Conservation (phyloP, 1,140 invertebrate species). For the Leptopilina clavipes region DNA sequence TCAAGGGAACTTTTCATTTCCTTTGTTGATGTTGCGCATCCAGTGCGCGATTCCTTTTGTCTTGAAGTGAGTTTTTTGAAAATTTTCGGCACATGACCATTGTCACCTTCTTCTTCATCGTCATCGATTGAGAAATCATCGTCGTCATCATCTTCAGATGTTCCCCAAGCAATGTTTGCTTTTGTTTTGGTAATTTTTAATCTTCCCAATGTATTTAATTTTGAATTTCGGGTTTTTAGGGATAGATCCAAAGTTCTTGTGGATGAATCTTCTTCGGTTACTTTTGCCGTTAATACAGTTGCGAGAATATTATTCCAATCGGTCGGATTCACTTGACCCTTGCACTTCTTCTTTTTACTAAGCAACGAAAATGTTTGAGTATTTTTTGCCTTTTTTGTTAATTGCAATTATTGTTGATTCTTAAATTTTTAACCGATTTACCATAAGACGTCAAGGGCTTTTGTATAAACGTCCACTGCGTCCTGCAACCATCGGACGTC, state of each 20-base stretch:
- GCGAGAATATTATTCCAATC: conserved; percentile 67
- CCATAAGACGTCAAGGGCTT: conserved; percentile 63
- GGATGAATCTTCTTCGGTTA: conserved; percentile 45
- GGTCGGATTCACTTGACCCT: conserved; percentile 55
- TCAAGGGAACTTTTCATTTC: conserved; percentile 52
- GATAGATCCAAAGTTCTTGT: conserved; percentile 54
- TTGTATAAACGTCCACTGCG: conserved; percentile 62
- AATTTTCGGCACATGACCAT: conserved; percentile 45
- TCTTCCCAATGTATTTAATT: conserved; percentile 54
- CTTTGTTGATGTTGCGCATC: conserved; percentile 58
- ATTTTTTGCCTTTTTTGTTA: conserved; percentile 35
- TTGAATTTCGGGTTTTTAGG: conserved; percentile 52
- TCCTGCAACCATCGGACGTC: conserved; percentile 66
- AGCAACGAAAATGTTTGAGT: conserved; percentile 16
- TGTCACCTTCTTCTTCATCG: conserved; percentile 45
- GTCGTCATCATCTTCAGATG: conserved; percentile 45
- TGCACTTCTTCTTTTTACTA: conserved; percentile 70
- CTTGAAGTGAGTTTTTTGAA: conserved; percentile 58
- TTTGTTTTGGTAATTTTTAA: conserved; percentile 55
- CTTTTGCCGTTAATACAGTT: conserved; percentile 51
- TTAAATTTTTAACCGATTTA: conserved; percentile 51
- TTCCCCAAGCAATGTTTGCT: conserved; percentile 61
- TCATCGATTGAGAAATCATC: conserved; percentile 41
- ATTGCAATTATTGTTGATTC: too few relatives aligned
- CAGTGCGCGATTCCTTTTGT: conserved; percentile 53